Base-by-base conservation (phyloP, 2,797 vertebrate genomes). In the Petrocephalus schoutedeni region DNA sequence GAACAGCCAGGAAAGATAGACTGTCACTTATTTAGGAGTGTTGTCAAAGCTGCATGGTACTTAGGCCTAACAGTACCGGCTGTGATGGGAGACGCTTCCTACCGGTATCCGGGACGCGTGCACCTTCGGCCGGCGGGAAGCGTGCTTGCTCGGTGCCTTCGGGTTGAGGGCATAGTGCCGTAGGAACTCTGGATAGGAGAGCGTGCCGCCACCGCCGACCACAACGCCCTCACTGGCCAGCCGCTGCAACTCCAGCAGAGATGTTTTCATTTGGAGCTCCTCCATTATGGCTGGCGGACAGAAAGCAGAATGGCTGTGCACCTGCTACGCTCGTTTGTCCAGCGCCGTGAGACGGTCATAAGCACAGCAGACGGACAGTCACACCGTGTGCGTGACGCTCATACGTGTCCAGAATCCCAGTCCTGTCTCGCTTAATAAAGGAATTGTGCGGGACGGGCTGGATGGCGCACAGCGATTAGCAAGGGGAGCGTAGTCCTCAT, bases 121-220 rank as follows among this genome's bases (percentile, higher is more conserved):
- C 3, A 94, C 90, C 80, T 89, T 92, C 54, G 54, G 49, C 61
- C 89, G 89, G 84, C 74, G 49, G 28, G 87, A 87, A 84, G 64
- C 41, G 90, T 88, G 0, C 90, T 86, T 36, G 85, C 87, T 74
- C 93, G 91, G 91, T 0, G 93, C 89, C 56, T 92, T 93, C 41
- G 95, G 85, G 58, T 93, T 92, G 0, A 96, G 93, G 21, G 96
- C 88, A 0, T 93, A 93, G 86, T 93, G 94, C 54, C 91, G 94
- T 2, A 97, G 90, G 91, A 97, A 96, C 89, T 93, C 89, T 0
- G 89, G 92, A 90, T 96, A 96, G 0, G 93, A 93, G 84, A 96
- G 91, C 0, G 7, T 89, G 9, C 94, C 93, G 0, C 90, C 93
- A 57, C 61, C 92, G 0, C 10, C 9, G 86, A 89, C 93, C 28